Conservation (phyloP, 2,888 invertebrate genomes). For the Macrophya alboannulata region DNA sequence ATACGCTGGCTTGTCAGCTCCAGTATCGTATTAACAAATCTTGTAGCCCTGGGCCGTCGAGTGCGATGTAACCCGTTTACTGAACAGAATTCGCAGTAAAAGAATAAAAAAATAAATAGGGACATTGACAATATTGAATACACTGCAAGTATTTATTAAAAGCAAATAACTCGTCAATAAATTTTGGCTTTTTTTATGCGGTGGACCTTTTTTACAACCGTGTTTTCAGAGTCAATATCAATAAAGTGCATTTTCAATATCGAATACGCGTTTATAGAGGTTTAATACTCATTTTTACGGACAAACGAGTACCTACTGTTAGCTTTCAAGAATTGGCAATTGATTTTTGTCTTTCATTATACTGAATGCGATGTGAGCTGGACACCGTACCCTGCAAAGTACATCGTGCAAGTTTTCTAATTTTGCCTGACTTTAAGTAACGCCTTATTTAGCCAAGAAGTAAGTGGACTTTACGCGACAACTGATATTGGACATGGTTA, state of each 20-base stretch:
- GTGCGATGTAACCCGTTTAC: not conserved
- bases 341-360: not conserved
- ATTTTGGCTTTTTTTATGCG: not conserved
- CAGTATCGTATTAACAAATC: slow-evolving; percentile 21
- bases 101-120: slow-evolving; percentile 10
- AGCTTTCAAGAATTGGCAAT: not conserved
- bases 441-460: not conserved
- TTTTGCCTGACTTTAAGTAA: not conserved
- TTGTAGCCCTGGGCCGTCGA: not conserved
- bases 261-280: not conserved
- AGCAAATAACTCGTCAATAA: not conserved
- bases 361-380: not conserved
- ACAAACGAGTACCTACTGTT: not conserved
- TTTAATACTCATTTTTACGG: not conserved
- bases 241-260: not conserved
- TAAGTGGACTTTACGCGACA: not conserved
- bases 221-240: not conserved
- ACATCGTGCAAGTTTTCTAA: not conserved
- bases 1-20: slow-evolving; percentile 6
- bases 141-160: not conserved
- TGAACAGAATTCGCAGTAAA: too few relatives aligned
- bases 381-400: not conserved
- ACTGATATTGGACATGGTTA: not conserved
- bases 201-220: not conserved
- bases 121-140: slow-evolving; percentile 3